Evolutionary conservation across 2,797 vertebrate species (phyloP), one percentile per base, ranked within the genome.

Genomic region (Loriculus beryllinus): DNA sequence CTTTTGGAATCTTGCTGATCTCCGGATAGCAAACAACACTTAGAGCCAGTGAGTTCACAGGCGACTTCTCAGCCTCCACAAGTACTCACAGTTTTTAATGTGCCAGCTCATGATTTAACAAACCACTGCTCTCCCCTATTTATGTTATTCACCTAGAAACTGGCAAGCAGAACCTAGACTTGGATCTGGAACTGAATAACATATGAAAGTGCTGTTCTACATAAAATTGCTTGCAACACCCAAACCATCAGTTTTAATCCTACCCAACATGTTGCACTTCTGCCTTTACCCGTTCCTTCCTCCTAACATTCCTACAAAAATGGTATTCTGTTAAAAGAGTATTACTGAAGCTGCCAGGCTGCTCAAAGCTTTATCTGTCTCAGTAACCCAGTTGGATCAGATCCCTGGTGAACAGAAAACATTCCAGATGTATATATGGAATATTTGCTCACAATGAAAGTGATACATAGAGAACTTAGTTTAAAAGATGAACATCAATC

Each of bases 21-120:
- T 86, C 42, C 54, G 47, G 12, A 35, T 57, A 79, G 54, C 45
- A 47, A 37, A 14, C 49, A 25, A 0, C 22, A 9, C 25, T 22
- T 35, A 0, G 1, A 16, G 33, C 2, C 80, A 65, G 21, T 4
- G 40, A 68, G 35, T 39, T 62, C 76, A 56, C 51, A 7, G 31
- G 60, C 6, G 42, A 12, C 11, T 42, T 28, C 20, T 8, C 3
- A 67, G 37, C 33, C 37, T 65, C 43, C 20, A 19, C 26, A 64
- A 90, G 7, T 7, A 48, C 22, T 40, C 28, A 5, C 5, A 2
- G 4, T 28, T 60, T 59, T 48, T 28, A 1, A 35, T 0, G 16
- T 4, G 19, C 15, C 49, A 14, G 15, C 18, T 42, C 31, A 14
- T 4, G 18, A 22, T 67, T 63, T 45, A 68, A 60, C 33, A 26